phyloP scores from a whole-genome alignment of 2,797 vertebrate genomes.

The Sarcophilus harrisii region DNA sequence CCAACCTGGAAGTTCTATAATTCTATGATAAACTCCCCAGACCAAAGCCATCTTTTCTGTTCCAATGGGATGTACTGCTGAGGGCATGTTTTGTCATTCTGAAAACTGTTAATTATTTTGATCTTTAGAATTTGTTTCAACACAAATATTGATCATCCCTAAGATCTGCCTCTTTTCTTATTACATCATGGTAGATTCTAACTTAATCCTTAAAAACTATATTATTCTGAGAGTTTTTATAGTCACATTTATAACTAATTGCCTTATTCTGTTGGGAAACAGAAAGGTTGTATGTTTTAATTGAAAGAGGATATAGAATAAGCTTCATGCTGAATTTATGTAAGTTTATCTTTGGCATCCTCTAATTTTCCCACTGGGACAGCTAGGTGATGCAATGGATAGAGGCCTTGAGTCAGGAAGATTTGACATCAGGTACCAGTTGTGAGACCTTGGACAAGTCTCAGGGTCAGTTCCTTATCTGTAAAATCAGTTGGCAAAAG shows the following conservation, averaged over 20 bases:
- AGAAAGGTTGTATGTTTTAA: neutral
- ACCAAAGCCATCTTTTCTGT: neutral
- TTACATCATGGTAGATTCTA: neutral
- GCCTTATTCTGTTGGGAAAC: neutral
- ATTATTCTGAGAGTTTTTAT: neutral
- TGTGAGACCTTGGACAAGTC: neutral
- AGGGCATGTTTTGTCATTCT: neutral
- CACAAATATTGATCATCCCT: neutral
- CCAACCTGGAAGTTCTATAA: neutral
- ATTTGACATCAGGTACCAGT: neutral
- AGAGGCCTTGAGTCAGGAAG: neutral
- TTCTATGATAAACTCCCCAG: neutral
- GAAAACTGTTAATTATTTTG: neutral
- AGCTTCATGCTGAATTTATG: neutral
- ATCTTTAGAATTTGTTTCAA: neutral
- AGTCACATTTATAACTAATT: neutral
- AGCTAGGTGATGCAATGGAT: neutral
- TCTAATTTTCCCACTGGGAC: neutral
- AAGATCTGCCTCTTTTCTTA: neutral
- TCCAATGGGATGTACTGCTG: neutral
- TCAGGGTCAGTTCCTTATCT: neutral
- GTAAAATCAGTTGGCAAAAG: neutral
- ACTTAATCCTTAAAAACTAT: constrained; percentile 5
- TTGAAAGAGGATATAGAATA: neutral
- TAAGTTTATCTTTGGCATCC: neutral